These are phyloP conservation scores for Zosterops pallidus DNA, from an alignment of 2,113 vertebrate genomes.

Conservation along the genomic window DNA sequence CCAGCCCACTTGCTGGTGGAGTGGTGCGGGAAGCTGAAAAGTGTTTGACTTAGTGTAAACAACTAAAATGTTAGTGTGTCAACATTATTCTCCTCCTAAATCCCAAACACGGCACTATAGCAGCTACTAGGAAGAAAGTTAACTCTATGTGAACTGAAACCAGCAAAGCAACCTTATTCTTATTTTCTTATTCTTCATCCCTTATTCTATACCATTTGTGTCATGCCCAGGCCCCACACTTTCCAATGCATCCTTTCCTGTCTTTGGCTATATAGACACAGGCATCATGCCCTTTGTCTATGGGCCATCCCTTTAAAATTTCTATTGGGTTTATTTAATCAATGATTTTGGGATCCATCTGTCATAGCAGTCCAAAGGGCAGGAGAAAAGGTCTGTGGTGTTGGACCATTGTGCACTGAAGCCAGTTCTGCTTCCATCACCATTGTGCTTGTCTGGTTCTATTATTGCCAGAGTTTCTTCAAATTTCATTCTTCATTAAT, in stretches of 20 bases:
- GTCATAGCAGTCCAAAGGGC: background rate
- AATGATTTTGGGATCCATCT: background rate
- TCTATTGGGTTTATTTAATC: background rate
- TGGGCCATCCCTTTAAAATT: background rate
- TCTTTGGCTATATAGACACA: background rate
- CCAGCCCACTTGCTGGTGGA: background rate
- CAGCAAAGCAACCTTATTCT: background rate
- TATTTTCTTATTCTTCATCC: too few relatives aligned
- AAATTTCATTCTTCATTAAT: background rate
- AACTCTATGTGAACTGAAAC: background rate
- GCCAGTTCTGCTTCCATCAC: background rate
- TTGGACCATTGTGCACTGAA: fast-evolving
- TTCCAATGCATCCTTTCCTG: background rate
- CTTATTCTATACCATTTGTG: background rate
- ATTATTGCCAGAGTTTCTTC: background rate
- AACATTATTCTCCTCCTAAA: background rate
- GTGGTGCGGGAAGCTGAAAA: background rate
- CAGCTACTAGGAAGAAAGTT: background rate
- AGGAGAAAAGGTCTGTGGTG: background rate
- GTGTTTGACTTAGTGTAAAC: background rate
- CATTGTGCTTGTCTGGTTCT: background rate
- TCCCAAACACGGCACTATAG: background rate
- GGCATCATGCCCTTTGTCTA: background rate
- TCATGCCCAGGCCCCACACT: background rate
- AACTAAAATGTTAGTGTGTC: background rate